These are phyloP conservation scores for Chelonus insularis DNA, from an alignment of 1,140 invertebrate species.

Conservation along the genomic window DNA sequence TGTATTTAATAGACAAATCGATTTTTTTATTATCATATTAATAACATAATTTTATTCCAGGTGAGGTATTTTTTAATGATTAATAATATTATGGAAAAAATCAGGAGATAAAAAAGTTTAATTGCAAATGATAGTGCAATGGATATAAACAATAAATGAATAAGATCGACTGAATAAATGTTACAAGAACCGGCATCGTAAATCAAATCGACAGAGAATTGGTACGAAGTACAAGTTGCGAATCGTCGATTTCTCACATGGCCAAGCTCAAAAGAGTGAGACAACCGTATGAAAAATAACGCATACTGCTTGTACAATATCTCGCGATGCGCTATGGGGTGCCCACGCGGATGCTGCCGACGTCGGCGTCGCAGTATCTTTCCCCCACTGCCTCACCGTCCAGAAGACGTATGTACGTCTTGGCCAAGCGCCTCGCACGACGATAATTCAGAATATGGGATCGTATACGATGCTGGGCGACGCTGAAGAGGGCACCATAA, in stretches of 20 bases:
- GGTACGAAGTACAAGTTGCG: slow-evolving; percentile 31
- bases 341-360: slow-evolving; percentile 35
- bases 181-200: slow-evolving; percentile 16
- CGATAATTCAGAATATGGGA: slow-evolving; percentile 35
- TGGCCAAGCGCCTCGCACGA: slow-evolving; percentile 32
- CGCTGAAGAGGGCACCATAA: slow-evolving; percentile 38
- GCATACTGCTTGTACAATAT: slow-evolving; percentile 28
- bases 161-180: slow-evolving; percentile 11
- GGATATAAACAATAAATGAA: slow-evolving; percentile 14
- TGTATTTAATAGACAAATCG: too few species aligned
- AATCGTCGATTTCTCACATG: slow-evolving; percentile 35
- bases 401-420: slow-evolving; percentile 34
- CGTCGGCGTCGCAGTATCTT: slow-evolving; percentile 28
- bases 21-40: too few species aligned
- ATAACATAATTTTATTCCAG: too few species aligned
- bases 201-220: slow-evolving; percentile 27
- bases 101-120: too few species aligned
- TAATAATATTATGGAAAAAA: too few species aligned
- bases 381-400: slow-evolving; percentile 9
- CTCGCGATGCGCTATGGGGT: slow-evolving; percentile 38
- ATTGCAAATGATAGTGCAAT: neutral
- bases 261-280: slow-evolving; percentile 20
- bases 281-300: slow-evolving; percentile 19
- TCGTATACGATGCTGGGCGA: slow-evolving; percentile 31
- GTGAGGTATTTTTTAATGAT: too few species aligned